Evolutionary conservation across 2,113 vertebrate species (phyloP).

Genomic region (Istiophorus platypterus): DNA sequence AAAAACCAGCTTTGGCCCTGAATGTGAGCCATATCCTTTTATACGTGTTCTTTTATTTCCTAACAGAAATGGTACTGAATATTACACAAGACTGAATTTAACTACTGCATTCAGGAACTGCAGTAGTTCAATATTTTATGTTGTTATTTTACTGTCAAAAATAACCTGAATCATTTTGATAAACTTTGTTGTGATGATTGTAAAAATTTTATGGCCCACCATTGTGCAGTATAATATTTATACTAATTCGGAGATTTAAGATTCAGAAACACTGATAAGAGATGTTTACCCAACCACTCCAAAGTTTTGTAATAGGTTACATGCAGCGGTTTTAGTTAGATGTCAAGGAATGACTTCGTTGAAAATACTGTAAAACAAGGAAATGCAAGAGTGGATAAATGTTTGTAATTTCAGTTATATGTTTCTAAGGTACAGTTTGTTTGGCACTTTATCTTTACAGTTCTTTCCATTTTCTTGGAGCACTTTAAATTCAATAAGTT

Average conservation of each 20-base stretch:
- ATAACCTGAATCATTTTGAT: neutral
- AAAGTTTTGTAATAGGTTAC: neutral
- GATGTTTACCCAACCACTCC: too few relatives aligned
- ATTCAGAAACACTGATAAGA: neutral
- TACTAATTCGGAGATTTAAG: neutral
- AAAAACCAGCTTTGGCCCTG: neutral
- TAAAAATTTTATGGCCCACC: neutral
- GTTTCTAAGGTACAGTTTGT: neutral
- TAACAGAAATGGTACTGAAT: neutral
- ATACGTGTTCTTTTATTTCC: neutral
- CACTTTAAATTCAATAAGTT: too few relatives aligned
- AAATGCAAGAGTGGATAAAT: neutral
- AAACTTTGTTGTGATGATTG: neutral
- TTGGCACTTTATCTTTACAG: neutral
- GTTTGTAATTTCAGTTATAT: neutral
- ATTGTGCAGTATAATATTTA: neutral
- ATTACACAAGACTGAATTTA: conserved; percentile 11
- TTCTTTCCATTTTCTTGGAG: too few relatives aligned
- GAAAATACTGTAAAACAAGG: neutral
- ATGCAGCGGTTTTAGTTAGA: neutral
- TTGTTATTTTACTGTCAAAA: neutral
- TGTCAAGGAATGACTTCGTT: neutral
- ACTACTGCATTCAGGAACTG: neutral
- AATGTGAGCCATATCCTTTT: conserved; percentile 37
- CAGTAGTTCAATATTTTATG: neutral